A percentile compares a stretch with the other conserved stretches of the same genome.
These are phyloP conservation scores for Scophthalmus maximus DNA, from an alignment of 2,113 vertebrate species.

Conservation along the genomic window DNA sequence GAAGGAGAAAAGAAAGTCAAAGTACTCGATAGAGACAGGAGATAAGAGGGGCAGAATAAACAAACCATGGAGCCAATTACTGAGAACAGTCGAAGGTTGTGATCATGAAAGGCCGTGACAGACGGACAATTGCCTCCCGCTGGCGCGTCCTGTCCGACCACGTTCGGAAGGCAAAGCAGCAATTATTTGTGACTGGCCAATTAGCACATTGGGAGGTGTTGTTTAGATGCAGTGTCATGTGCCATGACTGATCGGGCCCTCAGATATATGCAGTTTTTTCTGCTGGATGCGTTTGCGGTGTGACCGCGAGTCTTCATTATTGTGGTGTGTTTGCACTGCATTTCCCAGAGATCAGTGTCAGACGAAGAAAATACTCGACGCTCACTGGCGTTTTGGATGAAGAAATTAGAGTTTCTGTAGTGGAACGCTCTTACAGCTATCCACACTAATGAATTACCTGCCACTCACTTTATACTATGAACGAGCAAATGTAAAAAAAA, in stretches of 20 bases:
- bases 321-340: background rate
- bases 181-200: slow-evolving; percentile 45
- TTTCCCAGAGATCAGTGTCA: background rate
- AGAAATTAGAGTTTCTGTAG: background rate
- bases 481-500: background rate
- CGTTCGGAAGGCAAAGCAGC: slow-evolving; percentile 14
- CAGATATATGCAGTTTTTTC: slow-evolving; percentile 6
- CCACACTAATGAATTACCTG: background rate
- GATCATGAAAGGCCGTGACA: slow-evolving; percentile 30
- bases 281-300: no score
- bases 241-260: slow-evolving; percentile 34
- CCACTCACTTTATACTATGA: background rate
- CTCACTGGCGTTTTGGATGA: no score
- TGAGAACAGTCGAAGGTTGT: slow-evolving; percentile 5
- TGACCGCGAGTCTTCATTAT: no score
- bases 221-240: slow-evolving; percentile 32
- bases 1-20: background rate
- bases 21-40: background rate
- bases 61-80: slow-evolving; percentile 45
- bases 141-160: slow-evolving; percentile 20
- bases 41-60: slow-evolving; percentile 16
- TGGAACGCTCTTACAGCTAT: background rate
- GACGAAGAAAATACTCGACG: no score
- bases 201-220: slow-evolving; percentile 52
- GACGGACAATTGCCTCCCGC: slow-evolving; percentile 20